Evolutionary conservation across 2,797 vertebrate species (phyloP).

Genomic region (Brachymystax lenok): DNA sequence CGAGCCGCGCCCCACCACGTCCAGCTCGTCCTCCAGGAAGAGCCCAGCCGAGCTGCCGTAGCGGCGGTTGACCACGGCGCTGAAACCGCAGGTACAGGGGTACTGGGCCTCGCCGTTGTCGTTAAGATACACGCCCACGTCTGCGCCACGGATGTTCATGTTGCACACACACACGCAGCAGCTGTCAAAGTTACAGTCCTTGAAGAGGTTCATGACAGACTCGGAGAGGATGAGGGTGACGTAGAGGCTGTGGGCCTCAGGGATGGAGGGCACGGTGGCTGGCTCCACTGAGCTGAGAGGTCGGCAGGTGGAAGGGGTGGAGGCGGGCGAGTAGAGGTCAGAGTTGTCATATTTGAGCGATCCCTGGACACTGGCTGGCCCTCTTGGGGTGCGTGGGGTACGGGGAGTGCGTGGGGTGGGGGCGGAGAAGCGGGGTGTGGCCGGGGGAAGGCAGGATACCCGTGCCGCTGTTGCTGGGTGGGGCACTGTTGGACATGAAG

Average conservation of each 20-base stretch:
- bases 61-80: conserved; percentile 95
- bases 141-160: conserved; percentile 98
- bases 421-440: conserved; percentile 92
- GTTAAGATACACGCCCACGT: conserved; percentile 96
- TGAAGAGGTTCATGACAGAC: conserved; percentile 98
- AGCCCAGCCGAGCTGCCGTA: conserved; percentile 95
- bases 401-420: conserved; percentile 96
- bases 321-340: conserved; percentile 95
- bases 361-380: conserved; percentile 95
- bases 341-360: conserved; percentile 97
- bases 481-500: conserved; percentile 91
- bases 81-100: conserved; percentile 96
- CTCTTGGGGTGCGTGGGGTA: conserved; percentile 95
- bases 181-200: conserved; percentile 99
- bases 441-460: conserved; percentile 97
- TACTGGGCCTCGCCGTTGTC: conserved; percentile 95
- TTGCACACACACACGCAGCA: conserved; percentile 99
- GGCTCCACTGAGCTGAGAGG: conserved; percentile 97
- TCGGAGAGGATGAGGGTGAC: conserved; percentile 98
- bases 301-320: conserved; percentile 94
- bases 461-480: conserved; percentile 90
- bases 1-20: conserved; percentile 92
- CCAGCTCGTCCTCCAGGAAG: conserved; percentile 96
- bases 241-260: conserved; percentile 98
- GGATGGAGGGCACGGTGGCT: conserved; percentile 93